A percentile compares a stretch with the other conserved stretches of the same genome.
Evolutionary conservation across 2,113 vertebrate genomes (phyloP).

Genomic region (Rhinolophus sinicus): DNA sequence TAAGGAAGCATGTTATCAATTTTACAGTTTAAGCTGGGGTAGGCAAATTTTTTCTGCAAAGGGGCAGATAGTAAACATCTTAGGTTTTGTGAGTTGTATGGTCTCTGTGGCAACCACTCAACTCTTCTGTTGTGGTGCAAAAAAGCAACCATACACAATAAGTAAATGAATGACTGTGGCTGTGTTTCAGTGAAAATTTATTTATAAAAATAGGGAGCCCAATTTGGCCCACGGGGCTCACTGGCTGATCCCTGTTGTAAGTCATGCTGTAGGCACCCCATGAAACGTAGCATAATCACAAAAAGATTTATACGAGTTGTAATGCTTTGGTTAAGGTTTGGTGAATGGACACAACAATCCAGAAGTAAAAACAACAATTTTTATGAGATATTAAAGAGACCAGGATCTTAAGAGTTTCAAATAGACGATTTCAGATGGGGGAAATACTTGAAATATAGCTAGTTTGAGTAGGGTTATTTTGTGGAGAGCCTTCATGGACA

Average conservation of each 20-base stretch:
- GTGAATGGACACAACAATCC: neutral
- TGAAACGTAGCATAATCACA: neutral
- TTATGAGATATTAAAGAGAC: neutral
- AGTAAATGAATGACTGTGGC: neutral
- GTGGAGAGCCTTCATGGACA: neutral
- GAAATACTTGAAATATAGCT: neutral
- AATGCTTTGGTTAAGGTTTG: neutral
- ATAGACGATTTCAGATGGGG: neutral
- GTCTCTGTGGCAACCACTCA: neutral
- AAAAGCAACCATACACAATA: neutral
- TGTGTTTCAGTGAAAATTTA: slow-evolving; percentile 3
- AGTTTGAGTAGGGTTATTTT: neutral
- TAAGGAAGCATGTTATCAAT: neutral
- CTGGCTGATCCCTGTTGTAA: neutral
- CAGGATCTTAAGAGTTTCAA: neutral
- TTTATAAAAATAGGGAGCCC: neutral
- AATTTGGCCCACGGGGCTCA: neutral
- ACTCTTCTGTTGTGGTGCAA: neutral
- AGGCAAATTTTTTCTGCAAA: slow-evolving; percentile 1
- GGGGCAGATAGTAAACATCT: slow-evolving; percentile 17
- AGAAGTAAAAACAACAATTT: slow-evolving; percentile 9
- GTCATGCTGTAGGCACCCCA: neutral
- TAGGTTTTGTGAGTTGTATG: neutral
- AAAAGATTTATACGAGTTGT: neutral
- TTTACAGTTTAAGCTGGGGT: neutral